phyloP scores from a whole-genome alignment of 1,140 invertebrate genomes.

The Procambarus clarkii region DNA sequence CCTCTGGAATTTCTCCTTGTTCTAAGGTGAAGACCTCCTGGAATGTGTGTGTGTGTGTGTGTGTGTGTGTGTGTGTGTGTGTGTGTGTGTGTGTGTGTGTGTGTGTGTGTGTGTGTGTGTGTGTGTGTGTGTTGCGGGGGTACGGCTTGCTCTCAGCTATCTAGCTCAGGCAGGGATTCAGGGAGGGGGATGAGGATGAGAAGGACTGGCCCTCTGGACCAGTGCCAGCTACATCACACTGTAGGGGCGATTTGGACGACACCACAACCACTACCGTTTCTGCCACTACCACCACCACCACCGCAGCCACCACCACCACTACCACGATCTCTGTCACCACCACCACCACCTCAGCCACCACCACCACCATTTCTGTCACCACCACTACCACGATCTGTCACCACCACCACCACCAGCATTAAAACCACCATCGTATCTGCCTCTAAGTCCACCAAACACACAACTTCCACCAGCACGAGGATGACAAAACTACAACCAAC shows the following conservation, averaged over 20 bases:
- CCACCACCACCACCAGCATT: neutral
- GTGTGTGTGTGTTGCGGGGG: too few species aligned
- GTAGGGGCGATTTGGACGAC: neutral
- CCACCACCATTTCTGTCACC: neutral
- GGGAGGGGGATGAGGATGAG: neutral
- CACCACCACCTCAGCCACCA: neutral
- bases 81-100: too few species aligned
- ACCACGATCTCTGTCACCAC: neutral
- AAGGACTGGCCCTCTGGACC: conserved; percentile 21
- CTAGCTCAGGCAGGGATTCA: neutral
- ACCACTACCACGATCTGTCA: neutral
- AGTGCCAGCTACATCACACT: conserved; percentile 20
- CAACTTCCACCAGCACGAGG: neutral
- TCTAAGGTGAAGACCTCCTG: too few species aligned
- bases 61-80: too few species aligned
- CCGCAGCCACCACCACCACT: neutral
- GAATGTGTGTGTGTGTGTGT: too few species aligned
- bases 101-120: too few species aligned
- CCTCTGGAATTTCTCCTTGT: too few species aligned
- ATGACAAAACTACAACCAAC: neutral
- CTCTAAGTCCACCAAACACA: neutral
- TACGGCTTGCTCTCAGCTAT: too few species aligned
- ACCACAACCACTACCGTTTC: neutral
- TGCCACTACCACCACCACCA: neutral
- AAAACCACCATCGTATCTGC: too few species aligned